Evolutionary conservation across 2,888 invertebrate species (phyloP), one percentile per base, ranked within the genome.

Genomic region (Orchesellides sinensis): DNA sequence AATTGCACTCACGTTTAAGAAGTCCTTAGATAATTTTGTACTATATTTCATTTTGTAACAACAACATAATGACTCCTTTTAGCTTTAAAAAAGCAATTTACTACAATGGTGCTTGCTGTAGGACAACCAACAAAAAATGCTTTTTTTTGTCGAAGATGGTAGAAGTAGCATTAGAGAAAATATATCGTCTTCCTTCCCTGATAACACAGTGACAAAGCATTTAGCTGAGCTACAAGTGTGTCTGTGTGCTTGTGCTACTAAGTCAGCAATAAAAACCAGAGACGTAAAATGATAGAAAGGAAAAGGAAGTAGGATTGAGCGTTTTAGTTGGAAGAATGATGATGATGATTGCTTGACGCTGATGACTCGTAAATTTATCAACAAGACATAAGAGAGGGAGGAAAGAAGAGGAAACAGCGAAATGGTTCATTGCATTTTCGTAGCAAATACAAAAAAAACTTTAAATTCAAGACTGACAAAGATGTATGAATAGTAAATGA

Each of bases 401-500:
- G 29, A 61, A 29, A 59, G 23, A 40, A 65, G 29, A 61, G 74
- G 74, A 75, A 65, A 54, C 65, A 45, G 19, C 27, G 74, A 52
- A 25, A 65, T 40, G 74, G 54, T 40, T 75, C 74, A 75, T 75
- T 75, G 54, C 65, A n/a, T 65, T 75, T 75, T 32, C 32, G 14
- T 10, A 49, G 68, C 49, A 25, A 17, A 47, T 47, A n/a, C n/a
- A n/a, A n/a, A n/a, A n/a, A n/a, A n/a, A 14, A 14, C 14, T 47
- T 49, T 66, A 49, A 54, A 21, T 69, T 25, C 49, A 14, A 27
- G 10, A 12, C 32, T 40, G 29, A 32, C 25, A 66, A 10, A 47
- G 14, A 27, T 45, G 27, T n/a, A 25, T 25, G 66, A 49, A 69
- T 27, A 47, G 52, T 40, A 72, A 45, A 52, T 40, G 54, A 25